Conservation (phyloP, 1,140 invertebrate species). For the Melitaea cinxia region DNA sequence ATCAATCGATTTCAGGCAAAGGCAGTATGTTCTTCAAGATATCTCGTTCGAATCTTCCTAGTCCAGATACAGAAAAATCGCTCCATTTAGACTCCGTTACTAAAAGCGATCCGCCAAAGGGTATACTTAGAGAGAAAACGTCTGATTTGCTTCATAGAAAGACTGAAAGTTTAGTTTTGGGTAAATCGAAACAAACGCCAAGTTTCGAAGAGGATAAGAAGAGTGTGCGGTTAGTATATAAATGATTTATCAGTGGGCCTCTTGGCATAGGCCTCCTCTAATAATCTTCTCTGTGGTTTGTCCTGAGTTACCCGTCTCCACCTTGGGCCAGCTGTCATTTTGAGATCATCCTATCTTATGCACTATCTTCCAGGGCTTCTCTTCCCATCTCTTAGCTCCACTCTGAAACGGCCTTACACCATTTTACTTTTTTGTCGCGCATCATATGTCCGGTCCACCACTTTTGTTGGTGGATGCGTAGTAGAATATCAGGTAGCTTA, state of each 20-base stretch:
- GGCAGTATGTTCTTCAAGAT: conserved; percentile 88
- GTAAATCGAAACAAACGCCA: conserved; percentile 53
- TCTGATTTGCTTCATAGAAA: conserved; percentile 80
- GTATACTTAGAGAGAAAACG: conserved; percentile 87
- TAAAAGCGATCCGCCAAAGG: conserved; percentile 83
- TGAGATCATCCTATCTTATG: too few species aligned
- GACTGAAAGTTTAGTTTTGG: conserved; percentile 56
- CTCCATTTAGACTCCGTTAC: conserved; percentile 61
- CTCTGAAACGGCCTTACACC: too few species aligned
- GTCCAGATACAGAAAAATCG: conserved; percentile 72
- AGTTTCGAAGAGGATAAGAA: conserved; percentile 87
- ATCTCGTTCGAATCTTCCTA: conserved; percentile 81
- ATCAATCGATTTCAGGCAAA: conserved; percentile 68
- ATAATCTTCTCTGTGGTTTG: too few species aligned
- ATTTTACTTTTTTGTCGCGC: too few species aligned
- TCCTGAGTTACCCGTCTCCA: too few species aligned
- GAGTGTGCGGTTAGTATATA: conserved; percentile 78
- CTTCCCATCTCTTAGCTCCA: too few species aligned
- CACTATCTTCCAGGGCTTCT: too few species aligned
- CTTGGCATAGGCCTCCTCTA: too few species aligned
- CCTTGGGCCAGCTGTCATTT: too few species aligned
- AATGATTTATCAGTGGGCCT: not conserved
- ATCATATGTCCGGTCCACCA: too few species aligned
- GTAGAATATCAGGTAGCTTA: too few species aligned
- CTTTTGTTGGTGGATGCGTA: too few species aligned